Evolutionary conservation across 2,113 vertebrate species (phyloP).

Genomic region (Sylvia atricapilla): DNA sequence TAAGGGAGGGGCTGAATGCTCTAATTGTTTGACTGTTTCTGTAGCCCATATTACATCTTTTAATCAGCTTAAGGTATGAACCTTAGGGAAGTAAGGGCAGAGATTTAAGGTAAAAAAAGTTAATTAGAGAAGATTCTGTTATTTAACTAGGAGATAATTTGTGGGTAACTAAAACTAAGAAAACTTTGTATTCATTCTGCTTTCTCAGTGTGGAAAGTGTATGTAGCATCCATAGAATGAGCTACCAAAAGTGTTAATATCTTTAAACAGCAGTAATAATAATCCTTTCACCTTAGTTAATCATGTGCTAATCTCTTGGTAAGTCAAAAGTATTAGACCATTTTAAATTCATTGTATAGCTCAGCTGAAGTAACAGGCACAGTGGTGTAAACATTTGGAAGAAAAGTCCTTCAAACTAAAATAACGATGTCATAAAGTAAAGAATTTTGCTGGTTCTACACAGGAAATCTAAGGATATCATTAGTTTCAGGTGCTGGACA

Average conservation of each 20-base stretch:
- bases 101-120: not conserved
- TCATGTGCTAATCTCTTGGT: slow-evolving; percentile 78
- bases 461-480: slow-evolving; percentile 38
- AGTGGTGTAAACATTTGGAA: slow-evolving; percentile 63
- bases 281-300: slow-evolving; percentile 72
- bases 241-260: slow-evolving; percentile 76
- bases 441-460: slow-evolving; percentile 62
- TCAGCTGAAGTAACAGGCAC: slow-evolving; percentile 61
- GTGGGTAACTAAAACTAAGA: not conserved
- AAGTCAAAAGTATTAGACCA: slow-evolving; percentile 73
- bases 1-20: slow-evolving; percentile 10
- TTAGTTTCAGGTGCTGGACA: slow-evolving; percentile 44
- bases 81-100: not conserved
- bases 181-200: not conserved
- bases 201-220: not conserved
- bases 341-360: slow-evolving; percentile 75
- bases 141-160: not conserved
- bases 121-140: not conserved
- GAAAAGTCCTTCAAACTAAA: slow-evolving; percentile 60
- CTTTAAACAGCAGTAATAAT: slow-evolving; percentile 71
- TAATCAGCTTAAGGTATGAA: not conserved
- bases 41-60: not conserved
- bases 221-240: slow-evolving; percentile 38
- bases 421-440: slow-evolving; percentile 55
- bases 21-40: not conserved